A percentile compares a stretch with the other conserved stretches of the same genome.
Evolutionary conservation across 1,140 invertebrate genomes (phyloP).

Genomic region (Diabrotica undecimpunctata): DNA sequence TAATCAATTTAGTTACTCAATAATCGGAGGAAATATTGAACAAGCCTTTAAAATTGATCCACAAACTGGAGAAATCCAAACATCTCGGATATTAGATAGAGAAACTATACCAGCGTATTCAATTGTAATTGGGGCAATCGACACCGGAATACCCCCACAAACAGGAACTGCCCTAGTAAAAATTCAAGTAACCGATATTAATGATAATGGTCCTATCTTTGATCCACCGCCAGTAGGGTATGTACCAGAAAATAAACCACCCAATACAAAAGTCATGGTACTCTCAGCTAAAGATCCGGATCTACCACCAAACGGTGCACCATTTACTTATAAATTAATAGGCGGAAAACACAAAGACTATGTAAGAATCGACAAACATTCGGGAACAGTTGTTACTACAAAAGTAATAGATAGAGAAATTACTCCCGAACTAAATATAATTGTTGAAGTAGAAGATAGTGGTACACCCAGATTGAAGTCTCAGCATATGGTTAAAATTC

Average conservation of each 20-base stretch:
- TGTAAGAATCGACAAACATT: constrained; percentile 73
- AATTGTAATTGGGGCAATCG: constrained; percentile 84
- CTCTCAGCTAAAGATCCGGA: constrained; percentile 84
- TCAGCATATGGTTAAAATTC: constrained; percentile 70
- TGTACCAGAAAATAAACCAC: constrained; percentile 84
- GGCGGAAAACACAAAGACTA: constrained; percentile 73
- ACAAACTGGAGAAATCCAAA: constrained; percentile 77
- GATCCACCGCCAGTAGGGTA: constrained; percentile 65
- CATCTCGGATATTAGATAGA: constrained; percentile 71
- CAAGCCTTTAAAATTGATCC: constrained; percentile 88
- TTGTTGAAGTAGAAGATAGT: constrained; percentile 85
- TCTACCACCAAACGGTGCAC: constrained; percentile 85
- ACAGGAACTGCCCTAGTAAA: constrained; percentile 81
- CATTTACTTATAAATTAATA: constrained; percentile 78
- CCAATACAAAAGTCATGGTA: constrained; percentile 79
- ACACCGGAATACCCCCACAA: constrained; percentile 81
- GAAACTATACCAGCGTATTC: constrained; percentile 75
- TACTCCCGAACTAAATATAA: constrained; percentile 67
- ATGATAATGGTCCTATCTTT: constrained; percentile 90
- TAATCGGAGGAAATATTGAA: constrained; percentile 77
- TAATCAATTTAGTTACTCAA: constrained; percentile 88
- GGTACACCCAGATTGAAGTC: constrained; percentile 79
- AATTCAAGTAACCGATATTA: constrained; percentile 78
- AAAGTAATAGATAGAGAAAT: constrained; percentile 78
- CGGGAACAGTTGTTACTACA: constrained; percentile 76